Base-by-base conservation (phyloP, 2,113 vertebrate genomes). In the Argyrosomus japonicus region DNA sequence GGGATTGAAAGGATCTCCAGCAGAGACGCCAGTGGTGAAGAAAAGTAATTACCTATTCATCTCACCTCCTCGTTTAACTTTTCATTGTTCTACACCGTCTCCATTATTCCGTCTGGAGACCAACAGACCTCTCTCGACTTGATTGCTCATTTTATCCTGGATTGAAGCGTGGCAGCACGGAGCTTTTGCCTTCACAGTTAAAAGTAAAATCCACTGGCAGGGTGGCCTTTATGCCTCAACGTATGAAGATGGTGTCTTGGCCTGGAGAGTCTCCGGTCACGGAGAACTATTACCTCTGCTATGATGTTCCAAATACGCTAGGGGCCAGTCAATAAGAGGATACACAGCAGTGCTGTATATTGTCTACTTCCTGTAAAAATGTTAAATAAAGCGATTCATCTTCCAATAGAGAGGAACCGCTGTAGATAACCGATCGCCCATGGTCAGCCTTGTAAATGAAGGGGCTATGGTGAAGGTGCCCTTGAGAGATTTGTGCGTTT, bases 401-500 rank as follows among this genome's bases (percentile, higher is more conserved):
- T 62, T 50, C 51, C 68, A 51, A 45, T 36, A 63, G 65, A 81
- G 82, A 57, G 69, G 62, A 61, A 61, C 63, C 1, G 6, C 54
- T 14, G 80, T 17, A 40, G 68, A 87, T 87, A 81, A 84, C 81
- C 56, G 83, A 78, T 81, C 48, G 50, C 84, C 86, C 18, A 23
- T 77, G 83, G 84, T 80, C 81, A 70, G 84, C 63, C 81, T 84
- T 78, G 83, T 81, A 88, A 90, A 89, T 73, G 78, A 88, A 81
- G 82, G 84, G 67, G 54, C 75, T 86, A 53, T 2, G 62, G 75
- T 36, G 78, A 93, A 93, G 92, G 91, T 93, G 93, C 92, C 93
- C 92, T 94, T 95, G 89, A 91, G 82, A 83, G 86, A 77, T 83
- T 25, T 79, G 85, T 73, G 87, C 23, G 72, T 69, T 23, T 8